Base-by-base conservation (phyloP, 2,113 vertebrate genomes). In the Prionailurus viverrinus region DNA sequence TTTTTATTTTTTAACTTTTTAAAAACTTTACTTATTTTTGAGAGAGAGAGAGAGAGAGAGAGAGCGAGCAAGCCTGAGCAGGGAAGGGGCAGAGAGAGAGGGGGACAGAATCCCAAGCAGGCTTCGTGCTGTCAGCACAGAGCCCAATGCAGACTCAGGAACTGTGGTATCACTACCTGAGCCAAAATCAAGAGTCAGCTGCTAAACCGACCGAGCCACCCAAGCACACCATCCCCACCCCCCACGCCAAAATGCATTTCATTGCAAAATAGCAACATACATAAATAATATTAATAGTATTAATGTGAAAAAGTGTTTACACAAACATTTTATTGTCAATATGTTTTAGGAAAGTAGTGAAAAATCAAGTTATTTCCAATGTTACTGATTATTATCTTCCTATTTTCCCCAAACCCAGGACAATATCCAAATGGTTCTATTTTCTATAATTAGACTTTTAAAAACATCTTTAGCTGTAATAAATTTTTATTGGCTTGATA, bases 401-500 rank as follows among this genome's bases (percentile, higher is more conserved):
- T 9, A 23, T 93, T 76, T 23, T 12, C 21, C 19, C 23, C 7
- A 84, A 89, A 80, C 15, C 27, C 69, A n/a, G 11, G n/a, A n/a
- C 5, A 63, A 51, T 96, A 82, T 82, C n/a, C 69, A 78, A 69
- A 21, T 48, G 4, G 14, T 78, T 45, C 19, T 93, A 41, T 63
- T 93, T 97, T 74, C 39, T 69, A 65, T 95, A 74, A 65, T 74
- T 5, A 74, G 16, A 33, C 3, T 58, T 69, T 58, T 11, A 74
- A 33, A 85, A 93, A 53, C 21, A 73, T 81, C 58, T 80, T 83
- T 91, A 66, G 25, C 89, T 80, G 7, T 69, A 95, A 36, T 68
- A 91, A 48, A 23, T 81, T 93, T 95, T 86, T 39, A 61, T 73
- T 90, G 31, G 41, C 86, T 45, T 79, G 55, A 61, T 69, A 91